Evolutionary conservation across 2,888 invertebrate genomes (phyloP), one percentile per base, ranked within the genome.

Genomic region (Carcina quercana): DNA sequence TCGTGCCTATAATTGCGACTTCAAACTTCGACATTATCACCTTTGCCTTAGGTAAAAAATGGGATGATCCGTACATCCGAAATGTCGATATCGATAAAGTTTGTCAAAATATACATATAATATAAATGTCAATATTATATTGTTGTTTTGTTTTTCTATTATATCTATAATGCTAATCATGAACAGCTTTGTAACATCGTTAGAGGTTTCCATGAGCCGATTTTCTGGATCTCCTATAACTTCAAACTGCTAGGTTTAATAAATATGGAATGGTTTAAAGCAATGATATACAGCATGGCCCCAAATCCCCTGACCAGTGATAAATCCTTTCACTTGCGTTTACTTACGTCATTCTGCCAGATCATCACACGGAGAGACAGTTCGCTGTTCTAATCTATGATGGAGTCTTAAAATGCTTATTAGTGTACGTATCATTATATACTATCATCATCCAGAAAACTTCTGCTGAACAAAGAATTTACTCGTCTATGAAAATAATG

Each of bases 1-100:
- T 42, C 53, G 48, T 42, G 51, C 43, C 47, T 45, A 58, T 71
- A 75, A 78, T 79, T 74, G 74, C 57, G 45, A 45, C 69, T 72
- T 67, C 63, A 64, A 73, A 74, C 75, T 76, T 70, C 52, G 50
- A 60, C 59, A 71, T 75, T 75, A 74, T 67, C 70, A 73, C 74
- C 66, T 71, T 39, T 43, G 39, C 37, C n/a, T n/a, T 36, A 17
- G 43, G 42, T 50, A 52, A 61, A 59, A 5, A 5, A 1, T 57
- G 51, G 40, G 34, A 31, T 11, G 38, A 15, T 42, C 7, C 32
- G 25, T 8, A 28, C 27, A 13, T 25, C 5, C 7, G 6, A 28
- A 19, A n/a, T 35, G 25, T 36, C 44, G 44, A 45, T 46, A 45
- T 58, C 55, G 56, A 60, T 47, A 47, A 30, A 10, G 24, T 11